Conservation (phyloP, 2,797 vertebrate species). For the Centropyge bicolor region DNA sequence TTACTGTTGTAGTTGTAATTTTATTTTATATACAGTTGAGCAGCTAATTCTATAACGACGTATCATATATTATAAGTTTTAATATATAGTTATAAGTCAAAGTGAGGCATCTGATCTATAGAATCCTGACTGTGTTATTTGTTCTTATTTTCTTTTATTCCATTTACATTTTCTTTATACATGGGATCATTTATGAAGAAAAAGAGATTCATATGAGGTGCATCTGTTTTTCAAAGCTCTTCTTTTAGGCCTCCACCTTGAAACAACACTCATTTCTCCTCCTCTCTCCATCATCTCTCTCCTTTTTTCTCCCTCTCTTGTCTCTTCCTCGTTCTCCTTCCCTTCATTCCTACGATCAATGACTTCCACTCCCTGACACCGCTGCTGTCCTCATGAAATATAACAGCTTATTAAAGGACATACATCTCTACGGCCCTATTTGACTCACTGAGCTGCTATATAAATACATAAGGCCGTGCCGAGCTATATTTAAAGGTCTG, state of each 20-base stretch:
- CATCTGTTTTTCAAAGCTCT: not conserved
- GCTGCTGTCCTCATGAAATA: slow-evolving; percentile 85
- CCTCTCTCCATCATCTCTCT: slow-evolving; percentile 34
- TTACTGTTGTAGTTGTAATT: not conserved
- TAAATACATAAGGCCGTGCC: slow-evolving; percentile 74
- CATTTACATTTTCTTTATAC: not conserved
- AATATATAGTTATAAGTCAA: too few relatives aligned
- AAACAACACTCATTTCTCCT: slow-evolving; percentile 34
- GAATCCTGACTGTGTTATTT: not conserved
- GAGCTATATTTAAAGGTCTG: slow-evolving; percentile 78
- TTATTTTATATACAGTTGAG: not conserved
- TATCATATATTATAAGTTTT: too few relatives aligned
- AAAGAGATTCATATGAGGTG: not conserved
- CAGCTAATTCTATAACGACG: not conserved
- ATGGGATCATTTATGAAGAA: not conserved
- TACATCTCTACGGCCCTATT: slow-evolving; percentile 83
- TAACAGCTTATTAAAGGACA: slow-evolving; percentile 86
- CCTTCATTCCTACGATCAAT: slow-evolving; percentile 79
- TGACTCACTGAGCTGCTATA: slow-evolving; percentile 75
- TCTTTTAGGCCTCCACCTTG: slow-evolving; percentile 36
- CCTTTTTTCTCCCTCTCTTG: slow-evolving; percentile 2
- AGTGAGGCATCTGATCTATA: not conserved
- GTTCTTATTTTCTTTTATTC: not conserved
- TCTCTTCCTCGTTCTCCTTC: slow-evolving; percentile 47
- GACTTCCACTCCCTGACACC: slow-evolving; percentile 77